phyloP scores from a whole-genome alignment of 2,797 vertebrate genomes.

The Podarcis lilfordi region DNA sequence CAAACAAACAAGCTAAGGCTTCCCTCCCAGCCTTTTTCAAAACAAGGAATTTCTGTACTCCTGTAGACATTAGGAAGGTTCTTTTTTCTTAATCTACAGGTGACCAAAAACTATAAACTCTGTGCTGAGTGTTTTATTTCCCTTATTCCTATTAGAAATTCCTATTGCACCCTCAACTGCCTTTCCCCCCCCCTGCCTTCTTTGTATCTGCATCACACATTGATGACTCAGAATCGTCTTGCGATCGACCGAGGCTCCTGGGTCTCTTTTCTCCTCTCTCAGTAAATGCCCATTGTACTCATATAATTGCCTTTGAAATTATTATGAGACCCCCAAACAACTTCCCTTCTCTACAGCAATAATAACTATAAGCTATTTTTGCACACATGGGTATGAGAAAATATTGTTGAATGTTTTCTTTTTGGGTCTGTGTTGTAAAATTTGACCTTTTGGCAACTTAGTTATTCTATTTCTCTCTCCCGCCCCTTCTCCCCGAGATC shows the following conservation, averaged over 20 bases:
- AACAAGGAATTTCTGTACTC: neutral
- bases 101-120: neutral
- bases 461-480: conserved; percentile 34
- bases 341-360: conserved; percentile 6
- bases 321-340: conserved; percentile 25
- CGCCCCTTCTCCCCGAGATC: conserved; percentile 9
- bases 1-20: neutral
- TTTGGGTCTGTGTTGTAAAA: neutral
- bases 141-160: neutral
- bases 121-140: neutral
- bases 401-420: neutral
- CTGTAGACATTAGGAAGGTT: neutral
- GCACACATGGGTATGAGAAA: neutral
- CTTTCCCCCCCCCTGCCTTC: neutral
- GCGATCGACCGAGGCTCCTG: neutral
- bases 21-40: no score
- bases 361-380: conserved; percentile 13
- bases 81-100: neutral
- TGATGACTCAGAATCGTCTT: conserved; percentile 21
- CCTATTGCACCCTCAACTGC: neutral
- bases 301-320: conserved; percentile 27
- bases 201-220: neutral
- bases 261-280: conserved; percentile 3
- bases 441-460: conserved; percentile 44
- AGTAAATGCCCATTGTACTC: neutral